These are phyloP conservation scores for Drosophila atroscutellata DNA, from an alignment of 2,888 invertebrate species.

Conservation along the genomic window DNA sequence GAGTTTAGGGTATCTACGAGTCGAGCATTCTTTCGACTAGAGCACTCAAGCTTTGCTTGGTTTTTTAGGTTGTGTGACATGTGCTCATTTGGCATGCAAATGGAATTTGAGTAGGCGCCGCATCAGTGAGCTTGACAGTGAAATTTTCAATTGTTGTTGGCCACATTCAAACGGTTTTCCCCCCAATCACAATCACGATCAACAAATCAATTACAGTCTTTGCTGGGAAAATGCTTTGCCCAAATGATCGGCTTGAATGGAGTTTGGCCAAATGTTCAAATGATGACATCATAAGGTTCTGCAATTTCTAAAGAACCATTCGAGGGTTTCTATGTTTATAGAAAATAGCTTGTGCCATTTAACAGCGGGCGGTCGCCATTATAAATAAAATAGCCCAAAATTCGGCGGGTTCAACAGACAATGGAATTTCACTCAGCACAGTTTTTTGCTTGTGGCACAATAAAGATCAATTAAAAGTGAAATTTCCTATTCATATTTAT, in stretches of 20 bases:
- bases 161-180: slow-evolving; percentile 30
- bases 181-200: slow-evolving; percentile 33
- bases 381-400: slow-evolving; percentile 18
- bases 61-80: slow-evolving; percentile 38
- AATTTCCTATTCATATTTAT: slow-evolving; percentile 41
- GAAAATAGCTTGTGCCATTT: slow-evolving; percentile 46
- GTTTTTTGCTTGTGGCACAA: slow-evolving; percentile 39
- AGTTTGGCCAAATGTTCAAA: slow-evolving; percentile 4
- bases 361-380: slow-evolving; percentile 51
- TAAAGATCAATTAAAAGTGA: slow-evolving; percentile 75
- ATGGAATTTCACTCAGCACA: slow-evolving; percentile 46
- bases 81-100: slow-evolving; percentile 62
- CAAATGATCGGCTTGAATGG: slow-evolving; percentile 31
- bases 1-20: background rate
- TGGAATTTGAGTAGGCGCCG: slow-evolving; percentile 61
- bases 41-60: background rate
- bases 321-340: background rate
- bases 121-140: slow-evolving; percentile 52
- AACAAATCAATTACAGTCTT: slow-evolving; percentile 43
- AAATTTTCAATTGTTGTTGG: slow-evolving; percentile 34
- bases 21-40: background rate
- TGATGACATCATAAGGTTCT: slow-evolving; percentile 50
- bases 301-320: slow-evolving; percentile 5
- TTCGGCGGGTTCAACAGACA: slow-evolving; percentile 31
- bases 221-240: slow-evolving; percentile 30